These are phyloP conservation scores for Lamellibrachia columna DNA, from an alignment of 2,888 invertebrate genomes.

Conservation along the genomic window DNA sequence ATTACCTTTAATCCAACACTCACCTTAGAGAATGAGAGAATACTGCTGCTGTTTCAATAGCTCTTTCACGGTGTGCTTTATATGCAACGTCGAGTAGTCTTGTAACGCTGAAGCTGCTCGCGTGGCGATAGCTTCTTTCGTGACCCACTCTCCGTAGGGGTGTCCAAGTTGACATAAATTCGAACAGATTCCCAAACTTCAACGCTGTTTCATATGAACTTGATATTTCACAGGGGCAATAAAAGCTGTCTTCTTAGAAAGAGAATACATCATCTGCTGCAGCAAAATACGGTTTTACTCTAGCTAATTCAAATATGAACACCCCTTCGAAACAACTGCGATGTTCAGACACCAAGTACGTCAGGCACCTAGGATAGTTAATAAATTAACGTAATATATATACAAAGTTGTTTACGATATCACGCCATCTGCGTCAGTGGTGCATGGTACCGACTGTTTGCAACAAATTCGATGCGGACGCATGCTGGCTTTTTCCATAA, in stretches of 20 bases:
- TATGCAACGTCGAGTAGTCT: neutral
- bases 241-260: neutral
- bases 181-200: neutral
- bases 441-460: neutral
- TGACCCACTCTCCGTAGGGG: neutral
- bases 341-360: neutral
- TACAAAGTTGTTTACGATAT: neutral
- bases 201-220: neutral
- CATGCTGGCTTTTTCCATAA: too few relatives aligned
- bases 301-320: neutral
- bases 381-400: neutral
- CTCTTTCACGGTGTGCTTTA: neutral
- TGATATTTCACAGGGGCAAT: neutral
- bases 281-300: neutral
- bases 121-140: neutral
- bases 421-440: neutral
- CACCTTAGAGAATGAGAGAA: neutral
- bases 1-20: neutral
- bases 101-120: neutral
- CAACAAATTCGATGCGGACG: too few relatives aligned
- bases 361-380: neutral
- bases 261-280: neutral
- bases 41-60: neutral
- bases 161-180: neutral
- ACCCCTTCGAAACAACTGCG: neutral